phyloP scores from a whole-genome alignment of 2,888 invertebrate genomes.

The Tortrix viridana region DNA sequence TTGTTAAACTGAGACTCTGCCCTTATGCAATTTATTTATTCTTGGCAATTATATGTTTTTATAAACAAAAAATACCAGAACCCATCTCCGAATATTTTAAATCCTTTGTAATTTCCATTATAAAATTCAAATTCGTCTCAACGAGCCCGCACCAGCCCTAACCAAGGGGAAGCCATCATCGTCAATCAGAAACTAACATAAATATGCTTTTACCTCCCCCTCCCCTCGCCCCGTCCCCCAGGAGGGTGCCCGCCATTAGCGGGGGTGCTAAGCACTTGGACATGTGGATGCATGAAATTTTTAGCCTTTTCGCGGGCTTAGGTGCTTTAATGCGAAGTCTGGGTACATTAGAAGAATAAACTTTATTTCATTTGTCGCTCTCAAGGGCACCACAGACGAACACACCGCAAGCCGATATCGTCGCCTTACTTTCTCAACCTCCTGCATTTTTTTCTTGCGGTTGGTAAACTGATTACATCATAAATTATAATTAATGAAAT shows the following conservation, averaged over 20 bases:
- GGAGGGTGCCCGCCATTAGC: conserved; percentile 41
- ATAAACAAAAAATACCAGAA: no score
- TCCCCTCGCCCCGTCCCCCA: conserved; percentile 36
- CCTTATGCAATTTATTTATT: no score
- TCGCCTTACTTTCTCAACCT: no score
- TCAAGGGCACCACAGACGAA: no score
- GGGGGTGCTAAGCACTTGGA: conserved; percentile 40
- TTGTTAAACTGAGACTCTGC: no score
- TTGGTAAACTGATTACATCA: no score
- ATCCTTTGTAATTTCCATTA: not conserved
- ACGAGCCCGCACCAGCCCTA: conserved; percentile 48
- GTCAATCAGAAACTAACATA: conserved; percentile 81
- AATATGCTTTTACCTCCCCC: conserved; percentile 70
- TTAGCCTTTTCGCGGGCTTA: conserved; percentile 45
- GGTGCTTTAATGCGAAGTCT: conserved; percentile 1
- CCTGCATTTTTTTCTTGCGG: no score
- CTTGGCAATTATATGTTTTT: no score
- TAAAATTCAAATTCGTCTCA: conserved; percentile 47
- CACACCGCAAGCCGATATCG: no score
- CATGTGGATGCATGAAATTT: conserved; percentile 56
- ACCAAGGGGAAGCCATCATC: conserved; percentile 70
- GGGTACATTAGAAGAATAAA: no score
- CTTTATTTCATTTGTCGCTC: no score
- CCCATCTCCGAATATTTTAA: conserved; percentile 46
- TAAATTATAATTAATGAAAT: no score